phyloP scores from a whole-genome alignment of 2,888 invertebrate species.

The Troides helena region DNA sequence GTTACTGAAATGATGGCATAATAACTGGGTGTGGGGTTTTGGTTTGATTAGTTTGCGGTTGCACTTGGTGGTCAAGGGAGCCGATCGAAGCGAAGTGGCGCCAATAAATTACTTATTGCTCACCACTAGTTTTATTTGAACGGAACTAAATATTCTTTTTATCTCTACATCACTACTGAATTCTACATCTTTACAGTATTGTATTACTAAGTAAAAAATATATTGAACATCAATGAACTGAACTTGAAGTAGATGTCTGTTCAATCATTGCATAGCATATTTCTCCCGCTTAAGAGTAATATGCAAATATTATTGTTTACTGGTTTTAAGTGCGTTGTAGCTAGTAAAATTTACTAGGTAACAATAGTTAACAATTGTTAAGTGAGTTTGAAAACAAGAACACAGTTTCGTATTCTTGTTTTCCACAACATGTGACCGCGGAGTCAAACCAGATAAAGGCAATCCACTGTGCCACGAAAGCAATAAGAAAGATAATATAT shows the following conservation, averaged over 20 bases:
- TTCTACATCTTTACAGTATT: constrained; percentile 1
- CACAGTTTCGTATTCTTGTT: too few species aligned
- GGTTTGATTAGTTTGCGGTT: constrained; percentile 75
- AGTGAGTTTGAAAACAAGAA: too few species aligned
- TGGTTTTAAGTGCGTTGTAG: too few species aligned
- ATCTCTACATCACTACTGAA: constrained; percentile 5
- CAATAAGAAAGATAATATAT: too few species aligned
- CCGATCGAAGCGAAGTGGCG: constrained; percentile 58
- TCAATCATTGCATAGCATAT: too few species aligned
- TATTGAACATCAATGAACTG: neutral
- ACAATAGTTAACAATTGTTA: too few species aligned
- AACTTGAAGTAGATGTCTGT: neutral
- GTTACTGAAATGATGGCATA: constrained; percentile 67
- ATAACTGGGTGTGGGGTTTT: constrained; percentile 54
- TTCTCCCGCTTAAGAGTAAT: too few species aligned
- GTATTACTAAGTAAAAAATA: neutral
- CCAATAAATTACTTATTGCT: constrained; percentile 65
- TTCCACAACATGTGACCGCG: too few species aligned
- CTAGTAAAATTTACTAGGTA: too few species aligned
- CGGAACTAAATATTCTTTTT: constrained; percentile 3
- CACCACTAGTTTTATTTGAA: constrained; percentile 40
- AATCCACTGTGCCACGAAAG: too few species aligned
- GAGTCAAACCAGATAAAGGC: too few species aligned
- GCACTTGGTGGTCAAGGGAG: constrained; percentile 49
- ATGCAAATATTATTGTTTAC: too few species aligned